A percentile compares a stretch with the other conserved stretches of the same genome.
phyloP scores from a whole-genome alignment of 2,113 vertebrate species.

The Vanacampus margaritifer region DNA sequence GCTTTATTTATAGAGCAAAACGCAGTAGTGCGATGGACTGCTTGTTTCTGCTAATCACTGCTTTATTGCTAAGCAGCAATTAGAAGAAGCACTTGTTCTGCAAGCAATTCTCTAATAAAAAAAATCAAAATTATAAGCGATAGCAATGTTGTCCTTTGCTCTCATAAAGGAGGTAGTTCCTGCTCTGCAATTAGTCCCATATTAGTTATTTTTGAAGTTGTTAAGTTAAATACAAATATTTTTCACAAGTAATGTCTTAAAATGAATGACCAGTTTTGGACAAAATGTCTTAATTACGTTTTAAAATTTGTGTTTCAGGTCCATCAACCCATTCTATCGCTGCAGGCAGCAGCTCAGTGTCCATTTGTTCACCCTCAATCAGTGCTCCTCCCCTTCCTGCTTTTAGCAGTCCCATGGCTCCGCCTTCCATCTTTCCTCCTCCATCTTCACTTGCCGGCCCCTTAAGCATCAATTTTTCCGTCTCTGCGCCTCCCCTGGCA shows the following conservation, averaged over 20 bases:
- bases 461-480: slow-evolving; percentile 43
- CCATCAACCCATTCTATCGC: slow-evolving; percentile 37
- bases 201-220: not conserved
- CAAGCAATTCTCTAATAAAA: no score
- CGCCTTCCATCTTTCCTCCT: slow-evolving; percentile 29
- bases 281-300: not conserved
- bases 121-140: no score
- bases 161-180: no score
- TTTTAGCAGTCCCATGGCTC: slow-evolving; percentile 53
- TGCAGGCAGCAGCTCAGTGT: slow-evolving; percentile 32
- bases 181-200: not conserved
- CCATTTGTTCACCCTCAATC: slow-evolving; percentile 34
- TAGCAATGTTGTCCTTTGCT: no score
- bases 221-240: not conserved
- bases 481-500: slow-evolving; percentile 33
- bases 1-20: no score
- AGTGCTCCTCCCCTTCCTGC: slow-evolving; percentile 65
- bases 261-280: not conserved
- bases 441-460: slow-evolving; percentile 31
- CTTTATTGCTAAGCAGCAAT: no score
- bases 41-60: no score
- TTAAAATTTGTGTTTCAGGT: slow-evolving; percentile 35
- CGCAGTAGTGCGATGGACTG: no score
- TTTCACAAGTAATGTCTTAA: not conserved
- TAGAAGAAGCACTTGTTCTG: no score